Conservation (phyloP, 2,797 vertebrate species). For the Anolis apletophallus region DNA sequence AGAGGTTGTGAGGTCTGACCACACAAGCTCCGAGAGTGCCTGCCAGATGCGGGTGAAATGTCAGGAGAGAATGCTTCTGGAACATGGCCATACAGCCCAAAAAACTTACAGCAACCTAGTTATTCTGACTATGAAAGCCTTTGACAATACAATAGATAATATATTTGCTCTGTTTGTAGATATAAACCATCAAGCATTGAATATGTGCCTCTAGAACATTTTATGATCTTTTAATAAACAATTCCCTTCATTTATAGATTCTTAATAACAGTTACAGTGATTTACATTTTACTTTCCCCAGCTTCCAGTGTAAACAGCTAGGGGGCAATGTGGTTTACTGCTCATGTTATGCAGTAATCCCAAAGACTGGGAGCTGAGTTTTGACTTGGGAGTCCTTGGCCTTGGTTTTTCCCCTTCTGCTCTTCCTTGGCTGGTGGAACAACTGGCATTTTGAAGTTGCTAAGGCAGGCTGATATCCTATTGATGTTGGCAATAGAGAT, state of each 20-base stretch:
- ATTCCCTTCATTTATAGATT: not conserved
- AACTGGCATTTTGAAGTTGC: constrained; percentile 20
- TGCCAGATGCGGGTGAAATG: too few species aligned
- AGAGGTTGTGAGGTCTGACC: too few species aligned
- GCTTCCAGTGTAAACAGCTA: constrained; percentile 19
- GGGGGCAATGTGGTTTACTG: not conserved
- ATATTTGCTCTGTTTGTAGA: not conserved
- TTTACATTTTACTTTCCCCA: not conserved
- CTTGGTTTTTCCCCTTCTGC: constrained; percentile 16
- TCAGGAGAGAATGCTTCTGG: too few species aligned
- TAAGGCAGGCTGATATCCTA: not conserved
- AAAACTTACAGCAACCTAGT: too few species aligned
- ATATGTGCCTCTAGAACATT: not conserved
- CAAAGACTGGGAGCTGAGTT: not conserved
- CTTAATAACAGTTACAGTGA: not conserved
- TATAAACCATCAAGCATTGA: not conserved
- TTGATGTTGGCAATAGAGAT: constrained; percentile 51
- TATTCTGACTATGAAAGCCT: too few species aligned
- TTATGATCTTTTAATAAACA: not conserved
- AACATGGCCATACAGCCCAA: too few species aligned
- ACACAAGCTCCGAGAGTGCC: too few species aligned
- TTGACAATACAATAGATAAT: not conserved
- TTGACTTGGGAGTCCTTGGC: not conserved
- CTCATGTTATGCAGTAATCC: not conserved
- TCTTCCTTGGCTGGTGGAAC: not conserved